Conservation (phyloP, 2,113 vertebrate species). For the Carettochelys insculpta region DNA sequence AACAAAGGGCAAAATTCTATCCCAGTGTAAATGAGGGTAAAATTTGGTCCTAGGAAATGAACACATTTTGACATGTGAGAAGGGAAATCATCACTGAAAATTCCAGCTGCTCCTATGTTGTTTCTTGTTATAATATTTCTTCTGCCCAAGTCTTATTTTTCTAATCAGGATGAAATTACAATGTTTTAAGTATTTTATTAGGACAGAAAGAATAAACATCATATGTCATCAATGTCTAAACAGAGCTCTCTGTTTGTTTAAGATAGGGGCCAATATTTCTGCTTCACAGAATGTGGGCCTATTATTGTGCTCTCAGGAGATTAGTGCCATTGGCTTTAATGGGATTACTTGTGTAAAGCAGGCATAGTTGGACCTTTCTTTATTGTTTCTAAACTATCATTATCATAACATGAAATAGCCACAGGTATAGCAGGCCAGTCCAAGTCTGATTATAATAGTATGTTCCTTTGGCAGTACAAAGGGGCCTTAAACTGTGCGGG, state of each 20-base stretch:
- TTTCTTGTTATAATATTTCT: neutral
- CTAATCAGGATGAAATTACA: neutral
- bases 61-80: neutral
- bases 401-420: neutral
- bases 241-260: neutral
- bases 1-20: neutral
- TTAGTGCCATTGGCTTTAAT: neutral
- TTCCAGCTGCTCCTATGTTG: neutral
- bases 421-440: neutral
- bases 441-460: neutral
- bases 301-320: neutral
- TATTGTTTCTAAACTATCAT: neutral
- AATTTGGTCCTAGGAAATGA: neutral
- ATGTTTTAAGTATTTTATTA: neutral
- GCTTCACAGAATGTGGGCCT: neutral
- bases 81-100: neutral
- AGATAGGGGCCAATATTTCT: neutral
- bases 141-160: neutral
- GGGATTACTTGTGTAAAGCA: neutral
- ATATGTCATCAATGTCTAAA: neutral
- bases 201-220: neutral
- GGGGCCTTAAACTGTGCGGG: neutral
- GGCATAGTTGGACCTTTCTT: neutral
- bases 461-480: neutral
- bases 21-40: neutral